Evolutionary conservation across 2,888 invertebrate species (phyloP), one percentile per base, ranked within the genome.

Genomic region (Drosophila ezoana): DNA sequence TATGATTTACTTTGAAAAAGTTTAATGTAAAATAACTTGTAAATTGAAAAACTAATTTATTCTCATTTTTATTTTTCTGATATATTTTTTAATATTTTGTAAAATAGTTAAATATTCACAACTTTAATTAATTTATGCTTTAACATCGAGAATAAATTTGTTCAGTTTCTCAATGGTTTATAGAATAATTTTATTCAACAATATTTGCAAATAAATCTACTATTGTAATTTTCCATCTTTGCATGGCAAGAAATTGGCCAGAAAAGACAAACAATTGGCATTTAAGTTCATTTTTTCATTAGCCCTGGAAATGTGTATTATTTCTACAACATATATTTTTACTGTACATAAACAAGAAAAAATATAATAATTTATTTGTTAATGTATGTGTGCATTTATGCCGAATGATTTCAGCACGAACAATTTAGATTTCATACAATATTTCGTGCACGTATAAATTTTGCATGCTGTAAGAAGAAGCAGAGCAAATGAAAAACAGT

Each of bases 401-500:
- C 58, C 47, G 41, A 66, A 67, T 63, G 59, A 72, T 54, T 68
- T 57, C 49, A 60, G 51, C 63, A 72, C 75, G 59, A 77, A 64
- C 63, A 71, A 81, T 85, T 81, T 85, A 79, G 82, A 72, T 64
- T 72, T 69, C 61, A 68, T 64, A 44, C 52, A 72, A 66, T 63
- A 71, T 85, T 66, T 53, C 48, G 38, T 56, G 65, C 53, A 57
- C 38, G 40, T 59, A 87, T 68, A 64, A 57, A 71, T 81, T 63
- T 66, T 67, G 14, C 54, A 66, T 74, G 49, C 54, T 13, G 61
- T 45, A 66, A 48, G 47, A 47, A 58, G 28, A 14, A 20, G 54
- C 37, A 23, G 3, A 16, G 16, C 28, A 60, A 75, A 78, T 81
- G 63, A 62, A 82, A 87, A 84, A 67, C 88, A 82, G 83, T 79